Evolutionary conservation across 2,797 vertebrate genomes (phyloP).

Genomic region (Poeciliopsis paucimaculata): DNA sequence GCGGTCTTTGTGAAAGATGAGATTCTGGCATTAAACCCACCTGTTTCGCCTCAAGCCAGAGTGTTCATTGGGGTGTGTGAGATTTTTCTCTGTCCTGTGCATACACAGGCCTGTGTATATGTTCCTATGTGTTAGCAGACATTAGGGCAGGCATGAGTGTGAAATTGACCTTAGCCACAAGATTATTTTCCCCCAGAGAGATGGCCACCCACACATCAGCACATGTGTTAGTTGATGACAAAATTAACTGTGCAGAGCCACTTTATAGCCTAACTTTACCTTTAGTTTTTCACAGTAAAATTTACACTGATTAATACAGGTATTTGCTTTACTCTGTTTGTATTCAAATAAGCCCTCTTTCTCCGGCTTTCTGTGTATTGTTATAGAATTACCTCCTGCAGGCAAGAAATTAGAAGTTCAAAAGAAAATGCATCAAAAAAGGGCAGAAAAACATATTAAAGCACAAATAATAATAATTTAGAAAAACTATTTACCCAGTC

Average conservation of each 20-base stretch:
- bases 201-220: slow-evolving; percentile 62
- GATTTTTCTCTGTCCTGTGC: not conserved
- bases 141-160: slow-evolving; percentile 63
- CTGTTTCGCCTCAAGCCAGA: slow-evolving; percentile 69
- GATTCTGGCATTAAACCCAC: slow-evolving; percentile 72
- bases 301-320: slow-evolving; percentile 19
- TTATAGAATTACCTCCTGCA: slow-evolving; percentile 59
- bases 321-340: slow-evolving; percentile 19
- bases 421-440: slow-evolving; percentile 31
- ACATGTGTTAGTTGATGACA: slow-evolving; percentile 34
- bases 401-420: slow-evolving; percentile 44
- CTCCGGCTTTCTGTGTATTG: slow-evolving; percentile 41
- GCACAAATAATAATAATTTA: slow-evolving; percentile 4
- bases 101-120: slow-evolving; percentile 23
- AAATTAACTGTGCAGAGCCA: slow-evolving; percentile 35
- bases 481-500: not conserved
- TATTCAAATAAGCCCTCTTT: not conserved
- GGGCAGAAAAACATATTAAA: slow-evolving; percentile 19
- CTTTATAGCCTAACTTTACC: slow-evolving; percentile 22
- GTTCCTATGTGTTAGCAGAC: slow-evolving; percentile 57
- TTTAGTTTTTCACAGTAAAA: slow-evolving; percentile 11
- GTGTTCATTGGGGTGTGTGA: not conserved
- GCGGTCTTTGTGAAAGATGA: slow-evolving; percentile 71
- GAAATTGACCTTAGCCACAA: slow-evolving; percentile 73
- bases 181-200: slow-evolving; percentile 68